These are phyloP conservation scores for Eupeodes latifasciatus DNA, from an alignment of 2,888 invertebrate species.

Conservation along the genomic window DNA sequence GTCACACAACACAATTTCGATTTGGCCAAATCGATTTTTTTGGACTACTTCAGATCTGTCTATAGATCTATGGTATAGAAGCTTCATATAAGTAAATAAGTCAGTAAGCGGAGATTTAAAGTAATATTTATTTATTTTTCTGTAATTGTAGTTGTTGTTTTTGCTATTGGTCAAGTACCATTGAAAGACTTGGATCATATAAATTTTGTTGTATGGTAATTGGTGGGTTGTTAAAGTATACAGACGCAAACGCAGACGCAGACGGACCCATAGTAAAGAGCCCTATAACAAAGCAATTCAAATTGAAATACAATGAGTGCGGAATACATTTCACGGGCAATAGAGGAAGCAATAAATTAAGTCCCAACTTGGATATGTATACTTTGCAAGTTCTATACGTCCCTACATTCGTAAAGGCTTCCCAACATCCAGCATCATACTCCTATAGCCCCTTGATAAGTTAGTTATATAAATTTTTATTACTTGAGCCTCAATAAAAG, in stretches of 20 bases:
- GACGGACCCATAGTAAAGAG: neutral
- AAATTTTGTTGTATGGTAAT: slow-evolving; percentile 30
- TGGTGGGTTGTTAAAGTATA: slow-evolving; percentile 6
- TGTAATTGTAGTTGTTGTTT: neutral
- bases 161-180: slow-evolving; percentile 27
- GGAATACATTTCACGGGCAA: slow-evolving; percentile 52
- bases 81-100: neutral
- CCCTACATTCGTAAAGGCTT: neutral
- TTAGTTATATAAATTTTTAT: slow-evolving; percentile 74
- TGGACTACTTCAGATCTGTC: slow-evolving; percentile 20
- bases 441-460: slow-evolving; percentile 52
- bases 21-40: slow-evolving; percentile 33
- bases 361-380: slow-evolving; percentile 39
- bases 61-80: too few species aligned
- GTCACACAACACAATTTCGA: slow-evolving; percentile 27
- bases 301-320: slow-evolving; percentile 63
- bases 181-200: neutral
- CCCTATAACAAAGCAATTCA: slow-evolving; percentile 59
- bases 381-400: neutral
- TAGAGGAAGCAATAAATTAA: slow-evolving; percentile 66
- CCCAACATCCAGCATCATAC: neutral
- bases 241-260: too few species aligned
- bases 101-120: neutral
- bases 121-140: neutral
- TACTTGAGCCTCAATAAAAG: slow-evolving; percentile 63